Evolutionary conservation across 2,888 invertebrate genomes (phyloP).

Genomic region (Druceiella hillmani): DNA sequence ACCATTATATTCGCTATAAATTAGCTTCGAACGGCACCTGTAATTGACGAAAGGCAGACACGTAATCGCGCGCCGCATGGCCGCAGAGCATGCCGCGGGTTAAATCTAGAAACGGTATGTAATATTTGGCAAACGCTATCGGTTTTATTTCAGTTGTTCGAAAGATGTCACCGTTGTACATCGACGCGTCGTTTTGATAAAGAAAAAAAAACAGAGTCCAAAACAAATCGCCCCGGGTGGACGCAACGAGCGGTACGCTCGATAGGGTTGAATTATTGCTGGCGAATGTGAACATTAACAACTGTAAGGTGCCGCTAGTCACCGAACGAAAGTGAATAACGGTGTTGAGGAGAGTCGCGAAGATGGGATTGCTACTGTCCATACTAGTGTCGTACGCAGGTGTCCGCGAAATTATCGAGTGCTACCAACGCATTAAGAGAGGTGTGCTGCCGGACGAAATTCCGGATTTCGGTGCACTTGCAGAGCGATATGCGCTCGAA

Average conservation of each 20-base stretch:
- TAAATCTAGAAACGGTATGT: conserved; percentile 44
- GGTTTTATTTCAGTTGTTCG: conserved; percentile 54
- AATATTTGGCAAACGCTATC: conserved; percentile 47
- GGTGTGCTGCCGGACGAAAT: conserved; percentile 40
- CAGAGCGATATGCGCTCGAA: conserved; percentile 37
- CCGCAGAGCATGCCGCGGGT: conserved; percentile 37
- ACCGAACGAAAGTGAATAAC: conserved; percentile 17
- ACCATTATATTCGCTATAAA: too few relatives aligned
- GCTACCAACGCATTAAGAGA: conserved; percentile 46
- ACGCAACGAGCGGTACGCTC: too few relatives aligned
- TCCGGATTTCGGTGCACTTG: conserved; percentile 39
- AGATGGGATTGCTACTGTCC: conserved; percentile 71
- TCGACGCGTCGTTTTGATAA: conserved; percentile 43
- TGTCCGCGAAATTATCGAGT: conserved; percentile 61
- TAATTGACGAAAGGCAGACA: conserved; percentile 27
- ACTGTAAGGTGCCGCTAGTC: background rate
- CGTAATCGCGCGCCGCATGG: conserved; percentile 35
- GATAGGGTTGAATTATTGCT: too few relatives aligned
- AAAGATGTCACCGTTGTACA: conserved; percentile 46
- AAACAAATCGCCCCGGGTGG: too few relatives aligned
- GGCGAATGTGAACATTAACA: too few relatives aligned
- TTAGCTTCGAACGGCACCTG: too few relatives aligned
- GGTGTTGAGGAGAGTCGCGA: conserved; percentile 7
- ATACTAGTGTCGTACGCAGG: conserved; percentile 71
- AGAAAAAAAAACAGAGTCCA: too few relatives aligned